Base-by-base conservation (phyloP, 2,113 vertebrate genomes). In the Chroicocephalus ridibundus region DNA sequence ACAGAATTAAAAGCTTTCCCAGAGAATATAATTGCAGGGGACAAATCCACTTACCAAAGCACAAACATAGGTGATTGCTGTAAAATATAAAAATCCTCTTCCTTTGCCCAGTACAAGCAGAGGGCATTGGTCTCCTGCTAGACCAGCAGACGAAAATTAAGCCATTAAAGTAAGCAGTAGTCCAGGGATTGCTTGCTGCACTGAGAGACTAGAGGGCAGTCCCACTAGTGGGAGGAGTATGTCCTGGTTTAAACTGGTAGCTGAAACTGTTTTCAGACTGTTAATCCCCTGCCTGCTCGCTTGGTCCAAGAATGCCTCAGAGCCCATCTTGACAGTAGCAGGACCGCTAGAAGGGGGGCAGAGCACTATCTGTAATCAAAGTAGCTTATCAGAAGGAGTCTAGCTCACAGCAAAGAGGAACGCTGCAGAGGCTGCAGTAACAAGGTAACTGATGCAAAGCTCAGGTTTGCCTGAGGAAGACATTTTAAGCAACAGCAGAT, bases 281-380 rank as follows among this genome's bases (percentile, higher is more conserved):
- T 29, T 86, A 62, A 85, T 55, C 6, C 6, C 5, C 7, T n/a
- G 2, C 3, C 8, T 42, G n/a, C 8, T 76, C 4, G 1, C 65
- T 29, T 57, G 24, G 11, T 13, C 40, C 25, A 82, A 64, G 38
- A 52, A 26, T 57, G 22, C 40, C 11, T 86, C 10, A 25, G 19
- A 11, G 13, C 80, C n/a, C 1, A 2, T 21, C 25, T 38, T 76
- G 70, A 51, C 32, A 79, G 32, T 7, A 79, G 8, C 38, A 90
- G 25, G 15, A 55, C 11, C 0, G 0, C 1, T 36, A 61, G 1
- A 24, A 68, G 2, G 11, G 64, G 57, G 44, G 26, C 13, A 76
- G 17, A 57, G 6, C 6, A n/a, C 32, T 49, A 17, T n/a, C n/a
- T 76, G 29, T 61, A 36, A 60, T 69, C 25, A n/a, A 66, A 78